Evolutionary conservation across 1,140 invertebrate species (phyloP).

Genomic region (Antheraea pernyi): DNA sequence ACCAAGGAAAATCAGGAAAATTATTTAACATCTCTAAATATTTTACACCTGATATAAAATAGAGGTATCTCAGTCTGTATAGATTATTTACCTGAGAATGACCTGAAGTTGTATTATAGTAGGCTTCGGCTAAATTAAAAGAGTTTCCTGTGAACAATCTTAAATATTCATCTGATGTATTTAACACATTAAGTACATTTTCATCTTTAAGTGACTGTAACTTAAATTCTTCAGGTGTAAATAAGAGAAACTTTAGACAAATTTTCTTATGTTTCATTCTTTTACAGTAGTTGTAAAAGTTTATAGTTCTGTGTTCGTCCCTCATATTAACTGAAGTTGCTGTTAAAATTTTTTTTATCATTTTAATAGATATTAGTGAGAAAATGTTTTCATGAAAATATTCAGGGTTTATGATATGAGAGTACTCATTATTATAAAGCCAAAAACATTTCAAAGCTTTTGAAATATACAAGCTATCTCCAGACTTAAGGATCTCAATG

Average conservation of each 20-base stretch:
- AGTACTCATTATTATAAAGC: constrained; percentile 32
- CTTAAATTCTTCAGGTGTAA: constrained; percentile 26
- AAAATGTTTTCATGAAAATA: constrained; percentile 35
- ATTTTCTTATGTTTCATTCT: constrained; percentile 19
- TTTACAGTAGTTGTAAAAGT: constrained; percentile 35
- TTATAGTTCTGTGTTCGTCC: constrained; percentile 20
- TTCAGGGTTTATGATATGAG: constrained; percentile 29
- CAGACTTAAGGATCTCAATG: constrained; percentile 37
- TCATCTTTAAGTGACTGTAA: constrained; percentile 15
- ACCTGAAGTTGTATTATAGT: constrained; percentile 11
- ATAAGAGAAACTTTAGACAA: constrained; percentile 33
- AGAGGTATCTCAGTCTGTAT: constrained; percentile 26
- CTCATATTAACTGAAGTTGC: constrained; percentile 30
- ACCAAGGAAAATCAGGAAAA: not conserved
- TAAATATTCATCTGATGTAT: not conserved
- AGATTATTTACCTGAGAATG: not conserved
- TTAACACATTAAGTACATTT: not conserved
- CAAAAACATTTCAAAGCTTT: constrained; percentile 36
- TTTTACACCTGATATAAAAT: constrained; percentile 23
- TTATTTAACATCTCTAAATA: constrained; percentile 37
- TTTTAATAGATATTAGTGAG: constrained; percentile 33
- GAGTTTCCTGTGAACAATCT: constrained; percentile 32
- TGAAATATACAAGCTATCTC: constrained; percentile 36
- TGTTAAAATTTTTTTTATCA: constrained; percentile 32
- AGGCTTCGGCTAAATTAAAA: constrained; percentile 24